phyloP scores from a whole-genome alignment of 2,888 invertebrate species.

The Leptinotarsa rubiginosa region DNA sequence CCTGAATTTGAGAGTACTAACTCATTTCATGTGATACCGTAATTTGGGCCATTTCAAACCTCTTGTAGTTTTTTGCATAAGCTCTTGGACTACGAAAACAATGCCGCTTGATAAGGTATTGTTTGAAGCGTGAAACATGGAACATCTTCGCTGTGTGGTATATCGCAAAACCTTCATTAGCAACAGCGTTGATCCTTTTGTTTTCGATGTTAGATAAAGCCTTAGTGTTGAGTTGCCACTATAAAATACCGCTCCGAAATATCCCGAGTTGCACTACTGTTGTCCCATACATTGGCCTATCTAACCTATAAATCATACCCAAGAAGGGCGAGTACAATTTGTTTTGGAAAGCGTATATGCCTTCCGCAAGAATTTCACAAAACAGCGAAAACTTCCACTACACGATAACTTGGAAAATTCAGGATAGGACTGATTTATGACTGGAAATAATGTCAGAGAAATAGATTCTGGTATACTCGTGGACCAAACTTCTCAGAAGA shows the following conservation, averaged over 20 bases:
- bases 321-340: slow-evolving; percentile 15
- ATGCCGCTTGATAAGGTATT: neutral
- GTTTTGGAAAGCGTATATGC: neutral
- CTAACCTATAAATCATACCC: slow-evolving; percentile 10
- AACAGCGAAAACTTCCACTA: slow-evolving; percentile 2
- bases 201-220: slow-evolving; percentile 30
- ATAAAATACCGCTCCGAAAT: slow-evolving; percentile 3
- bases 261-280: slow-evolving; percentile 11
- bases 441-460: neutral
- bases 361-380: slow-evolving; percentile 10
- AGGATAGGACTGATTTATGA: slow-evolving; percentile 13
- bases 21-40: too few species aligned
- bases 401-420: slow-evolving; percentile 11
- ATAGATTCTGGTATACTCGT: neutral
- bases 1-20: too few species aligned
- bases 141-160: slow-evolving; percentile 21
- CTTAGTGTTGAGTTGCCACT: slow-evolving; percentile 5
- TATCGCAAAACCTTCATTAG: slow-evolving; percentile 37
- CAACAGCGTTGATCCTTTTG: slow-evolving; percentile 29
- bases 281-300: slow-evolving; percentile 11
- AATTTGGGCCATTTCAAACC: neutral
- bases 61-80: neutral
- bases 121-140: slow-evolving; percentile 8
- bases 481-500: neutral
- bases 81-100: neutral